A percentile compares a stretch with the other conserved stretches of the same genome.
These are phyloP conservation scores for Cheirogaleus medius DNA, from an alignment of 2,113 vertebrate genomes.

Conservation along the genomic window DNA sequence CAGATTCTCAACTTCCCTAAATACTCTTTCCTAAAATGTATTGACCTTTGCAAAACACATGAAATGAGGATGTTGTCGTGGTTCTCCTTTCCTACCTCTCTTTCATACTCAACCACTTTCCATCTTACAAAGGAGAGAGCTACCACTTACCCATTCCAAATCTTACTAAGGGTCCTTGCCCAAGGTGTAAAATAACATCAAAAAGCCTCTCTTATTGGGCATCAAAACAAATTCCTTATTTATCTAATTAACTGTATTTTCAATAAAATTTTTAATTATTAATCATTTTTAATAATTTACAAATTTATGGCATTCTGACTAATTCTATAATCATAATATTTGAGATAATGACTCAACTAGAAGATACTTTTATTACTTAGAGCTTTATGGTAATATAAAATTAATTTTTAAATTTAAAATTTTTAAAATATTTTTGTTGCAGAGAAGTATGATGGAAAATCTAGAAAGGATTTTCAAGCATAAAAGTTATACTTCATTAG, in stretches of 20 bases:
- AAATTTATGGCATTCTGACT: background rate
- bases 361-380: background rate
- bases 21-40: background rate
- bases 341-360: background rate
- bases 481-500: background rate
- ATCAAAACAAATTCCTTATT: background rate
- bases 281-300: background rate
- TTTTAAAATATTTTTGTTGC: background rate
- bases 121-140: background rate
- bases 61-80: background rate
- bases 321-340: background rate
- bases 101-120: background rate
- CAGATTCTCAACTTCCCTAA: background rate
- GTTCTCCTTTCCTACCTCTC: background rate
- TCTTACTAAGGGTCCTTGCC: background rate
- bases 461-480: background rate
- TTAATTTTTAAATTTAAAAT: background rate
- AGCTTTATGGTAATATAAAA: background rate
- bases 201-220: background rate
- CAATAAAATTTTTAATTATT: background rate
- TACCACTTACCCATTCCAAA: background rate
- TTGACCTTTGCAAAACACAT: background rate
- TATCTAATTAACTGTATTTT: background rate
- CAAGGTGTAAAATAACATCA: background rate
- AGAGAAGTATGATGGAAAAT: background rate